Percentiles rank a stretch among this genome's conserved stretches.
Conservation (phyloP, 2,113 vertebrate genomes). For the Rhinopomastus cyanomelas region DNA sequence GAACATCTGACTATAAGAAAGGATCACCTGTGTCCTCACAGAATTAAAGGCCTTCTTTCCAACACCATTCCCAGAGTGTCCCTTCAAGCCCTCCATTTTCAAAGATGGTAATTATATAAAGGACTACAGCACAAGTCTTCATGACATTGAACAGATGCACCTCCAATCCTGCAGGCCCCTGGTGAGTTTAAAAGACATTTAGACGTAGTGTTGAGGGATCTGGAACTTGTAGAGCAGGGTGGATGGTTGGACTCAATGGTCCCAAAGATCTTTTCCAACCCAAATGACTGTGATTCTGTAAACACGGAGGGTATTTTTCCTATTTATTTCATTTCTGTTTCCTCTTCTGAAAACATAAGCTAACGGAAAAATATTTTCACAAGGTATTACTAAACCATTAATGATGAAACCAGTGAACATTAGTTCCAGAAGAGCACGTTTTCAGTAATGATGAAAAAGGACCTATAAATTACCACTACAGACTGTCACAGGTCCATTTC, state of each 20-base stretch:
- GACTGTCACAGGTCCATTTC: slow-evolving; percentile 2
- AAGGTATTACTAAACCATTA: background rate
- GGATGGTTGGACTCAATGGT: too few relatives aligned
- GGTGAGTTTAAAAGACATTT: too few relatives aligned
- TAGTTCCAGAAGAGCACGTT: slow-evolving; percentile 26
- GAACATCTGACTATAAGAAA: background rate
- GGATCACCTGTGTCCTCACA: background rate
- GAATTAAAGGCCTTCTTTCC: background rate
- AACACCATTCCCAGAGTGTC: background rate
- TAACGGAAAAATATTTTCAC: slow-evolving; percentile 1
- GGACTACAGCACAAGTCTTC: background rate
- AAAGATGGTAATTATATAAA: background rate
- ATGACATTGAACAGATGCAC: background rate
- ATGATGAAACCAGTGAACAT: background rate
- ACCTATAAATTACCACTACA: background rate
- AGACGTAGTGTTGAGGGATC: too few relatives aligned
- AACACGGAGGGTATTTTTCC: background rate
- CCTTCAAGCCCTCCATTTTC: background rate
- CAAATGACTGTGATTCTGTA: too few relatives aligned
- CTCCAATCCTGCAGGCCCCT: background rate
- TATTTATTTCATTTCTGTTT: background rate
- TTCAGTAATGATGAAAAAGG: background rate
- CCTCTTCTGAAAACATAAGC: background rate
- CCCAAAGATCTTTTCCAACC: too few relatives aligned
- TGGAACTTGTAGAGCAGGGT: too few relatives aligned